Evolutionary conservation across 2,797 vertebrate genomes (phyloP).

Genomic region (Coranthus polyacanthus): DNA sequence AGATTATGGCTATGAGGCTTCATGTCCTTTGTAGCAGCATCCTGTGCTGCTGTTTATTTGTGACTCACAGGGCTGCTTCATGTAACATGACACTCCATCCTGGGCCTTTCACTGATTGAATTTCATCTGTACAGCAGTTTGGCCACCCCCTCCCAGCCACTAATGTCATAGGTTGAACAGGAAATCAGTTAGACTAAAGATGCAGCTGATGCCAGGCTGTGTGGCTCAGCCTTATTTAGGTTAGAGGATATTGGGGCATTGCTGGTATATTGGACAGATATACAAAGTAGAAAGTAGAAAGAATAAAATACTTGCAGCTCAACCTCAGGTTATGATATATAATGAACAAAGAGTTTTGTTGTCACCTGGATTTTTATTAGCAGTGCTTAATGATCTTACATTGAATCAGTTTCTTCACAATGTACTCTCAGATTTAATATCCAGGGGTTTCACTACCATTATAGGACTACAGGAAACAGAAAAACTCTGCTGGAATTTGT

Average conservation of each 20-base stretch:
- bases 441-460: no score
- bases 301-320: not conserved
- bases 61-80: conserved; percentile 35
- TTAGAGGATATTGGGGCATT: not conserved
- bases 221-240: not conserved
- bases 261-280: not conserved
- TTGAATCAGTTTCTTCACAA: no score
- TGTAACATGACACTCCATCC: conserved; percentile 59
- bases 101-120: conserved; percentile 54
- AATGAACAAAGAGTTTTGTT: not conserved
- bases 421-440: no score
- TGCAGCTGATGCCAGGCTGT: conserved; percentile 25
- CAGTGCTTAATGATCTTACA: not conserved
- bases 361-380: not conserved
- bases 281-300: not conserved
- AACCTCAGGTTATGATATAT: not conserved
- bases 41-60: conserved; percentile 47
- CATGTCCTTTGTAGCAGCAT: conserved; percentile 18
- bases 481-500: no score
- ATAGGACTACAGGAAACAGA: no score
- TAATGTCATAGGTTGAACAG: conserved; percentile 27
- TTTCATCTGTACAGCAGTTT: conserved; percentile 55
- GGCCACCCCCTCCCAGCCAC: conserved; percentile 12
- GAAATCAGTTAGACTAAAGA: conserved; percentile 44
- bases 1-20: not conserved